Conservation (phyloP, 2,113 vertebrate genomes). For the Phylloscopus trochiloides region DNA sequence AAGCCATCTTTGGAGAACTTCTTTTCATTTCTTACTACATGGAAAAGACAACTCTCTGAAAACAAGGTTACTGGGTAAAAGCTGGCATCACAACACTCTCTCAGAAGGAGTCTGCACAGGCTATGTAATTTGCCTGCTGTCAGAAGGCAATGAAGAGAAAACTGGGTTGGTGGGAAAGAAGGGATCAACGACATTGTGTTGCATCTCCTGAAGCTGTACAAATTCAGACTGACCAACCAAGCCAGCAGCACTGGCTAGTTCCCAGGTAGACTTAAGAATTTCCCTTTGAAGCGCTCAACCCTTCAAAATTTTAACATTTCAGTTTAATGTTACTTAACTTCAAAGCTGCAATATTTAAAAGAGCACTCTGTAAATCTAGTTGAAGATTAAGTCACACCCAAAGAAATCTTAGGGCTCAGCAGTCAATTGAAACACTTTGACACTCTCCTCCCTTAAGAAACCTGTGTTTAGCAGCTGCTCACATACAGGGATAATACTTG, state of each 20-base stretch:
- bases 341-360: not conserved
- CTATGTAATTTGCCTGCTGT: not conserved
- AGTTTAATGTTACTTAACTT: not conserved
- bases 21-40: not conserved
- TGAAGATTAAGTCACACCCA: not conserved
- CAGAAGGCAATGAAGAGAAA: not conserved
- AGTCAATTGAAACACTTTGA: not conserved
- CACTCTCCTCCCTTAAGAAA: not conserved
- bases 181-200: fast-evolving
- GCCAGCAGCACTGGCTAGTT: not conserved
- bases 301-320: not conserved
- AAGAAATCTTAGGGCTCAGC: not conserved
- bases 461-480: not conserved
- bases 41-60: not conserved
- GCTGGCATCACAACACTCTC: not conserved
- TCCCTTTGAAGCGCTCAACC: not conserved
- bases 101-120: not conserved
- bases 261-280: not conserved
- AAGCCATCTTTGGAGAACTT: not conserved
- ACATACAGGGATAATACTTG: not conserved
- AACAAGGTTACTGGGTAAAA: not conserved
- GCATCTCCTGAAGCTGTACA: not conserved
- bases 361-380: not conserved
- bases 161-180: not conserved
- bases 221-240: not conserved